Evolutionary conservation across 2,113 vertebrate species (phyloP).

Genomic region (Gadus macrocephalus): DNA sequence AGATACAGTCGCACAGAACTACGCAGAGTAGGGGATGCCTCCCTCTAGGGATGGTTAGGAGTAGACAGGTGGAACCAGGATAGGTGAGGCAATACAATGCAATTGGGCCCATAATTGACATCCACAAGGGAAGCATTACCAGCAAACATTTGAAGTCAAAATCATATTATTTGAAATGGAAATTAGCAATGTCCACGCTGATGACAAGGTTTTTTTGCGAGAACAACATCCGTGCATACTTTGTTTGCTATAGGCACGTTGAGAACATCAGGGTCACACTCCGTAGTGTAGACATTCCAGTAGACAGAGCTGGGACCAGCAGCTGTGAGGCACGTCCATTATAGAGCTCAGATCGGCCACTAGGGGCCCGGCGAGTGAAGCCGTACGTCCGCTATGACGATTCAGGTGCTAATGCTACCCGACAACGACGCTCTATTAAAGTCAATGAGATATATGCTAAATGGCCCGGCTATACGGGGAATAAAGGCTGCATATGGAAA

Average conservation of each 20-base stretch:
- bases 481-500: slow-evolving; percentile 37
- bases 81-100: no score
- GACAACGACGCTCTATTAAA: slow-evolving; percentile 42
- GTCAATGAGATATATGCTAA: slow-evolving; percentile 59
- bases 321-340: slow-evolving; percentile 41
- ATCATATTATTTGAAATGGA: no score
- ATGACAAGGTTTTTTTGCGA: no score
- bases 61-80: no score
- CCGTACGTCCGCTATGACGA: slow-evolving; percentile 21
- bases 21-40: neutral
- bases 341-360: slow-evolving; percentile 6
- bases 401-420: slow-evolving; percentile 44
- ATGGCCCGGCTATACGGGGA: slow-evolving; percentile 37
- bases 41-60: no score
- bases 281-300: neutral
- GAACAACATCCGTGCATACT: no score
- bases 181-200: no score
- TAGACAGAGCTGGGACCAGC: slow-evolving; percentile 22
- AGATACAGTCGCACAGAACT: neutral
- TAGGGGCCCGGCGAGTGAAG: slow-evolving; percentile 28
- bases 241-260: no score
- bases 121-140: no score
- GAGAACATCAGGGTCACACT: neutral
- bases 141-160: no score
- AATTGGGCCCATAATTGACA: no score